A percentile compares a stretch with the other conserved stretches of the same genome.
phyloP scores from a whole-genome alignment of 2,888 invertebrate genomes.

The Baccha elongata region DNA sequence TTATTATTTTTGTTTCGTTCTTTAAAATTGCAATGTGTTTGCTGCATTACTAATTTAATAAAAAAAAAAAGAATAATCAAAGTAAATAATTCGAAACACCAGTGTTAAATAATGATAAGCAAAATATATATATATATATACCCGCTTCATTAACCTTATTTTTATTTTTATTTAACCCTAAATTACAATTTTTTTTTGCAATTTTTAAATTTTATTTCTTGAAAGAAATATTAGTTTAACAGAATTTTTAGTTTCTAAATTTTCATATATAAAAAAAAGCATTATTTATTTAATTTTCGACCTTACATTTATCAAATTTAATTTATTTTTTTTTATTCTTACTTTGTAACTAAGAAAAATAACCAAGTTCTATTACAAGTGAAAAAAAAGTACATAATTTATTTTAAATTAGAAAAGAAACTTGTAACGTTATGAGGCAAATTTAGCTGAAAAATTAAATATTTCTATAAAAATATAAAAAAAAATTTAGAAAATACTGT shows the following conservation, averaged over 20 bases:
- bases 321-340: conserved; percentile 27
- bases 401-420: conserved; percentile 75
- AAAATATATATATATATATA: conserved; percentile 44
- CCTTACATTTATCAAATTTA: conserved; percentile 38
- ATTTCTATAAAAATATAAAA: conserved; percentile 69
- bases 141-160: conserved; percentile 60
- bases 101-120: conserved; percentile 63
- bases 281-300: conserved; percentile 8
- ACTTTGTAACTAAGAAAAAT: conserved; percentile 48
- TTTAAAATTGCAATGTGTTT: conserved; percentile 56
- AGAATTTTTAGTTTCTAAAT: conserved; percentile 30
- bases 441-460: conserved; percentile 75
- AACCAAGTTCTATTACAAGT: conserved; percentile 67
- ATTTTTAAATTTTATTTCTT: conserved; percentile 1
- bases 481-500: conserved; percentile 56
- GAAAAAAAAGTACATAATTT: conserved; percentile 52
- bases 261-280: conserved; percentile 48
- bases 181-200: conserved; percentile 36
- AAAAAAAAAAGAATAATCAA: conserved; percentile 46
- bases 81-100: conserved; percentile 71
- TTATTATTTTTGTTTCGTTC: conserved; percentile 2
- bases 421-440: conserved; percentile 78
- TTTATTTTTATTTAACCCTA: conserved; percentile 41
- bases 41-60: conserved; percentile 46
- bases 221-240: conserved; percentile 24